Conservation (phyloP, 2,797 vertebrate species). For the Astyanax mexicanus region DNA sequence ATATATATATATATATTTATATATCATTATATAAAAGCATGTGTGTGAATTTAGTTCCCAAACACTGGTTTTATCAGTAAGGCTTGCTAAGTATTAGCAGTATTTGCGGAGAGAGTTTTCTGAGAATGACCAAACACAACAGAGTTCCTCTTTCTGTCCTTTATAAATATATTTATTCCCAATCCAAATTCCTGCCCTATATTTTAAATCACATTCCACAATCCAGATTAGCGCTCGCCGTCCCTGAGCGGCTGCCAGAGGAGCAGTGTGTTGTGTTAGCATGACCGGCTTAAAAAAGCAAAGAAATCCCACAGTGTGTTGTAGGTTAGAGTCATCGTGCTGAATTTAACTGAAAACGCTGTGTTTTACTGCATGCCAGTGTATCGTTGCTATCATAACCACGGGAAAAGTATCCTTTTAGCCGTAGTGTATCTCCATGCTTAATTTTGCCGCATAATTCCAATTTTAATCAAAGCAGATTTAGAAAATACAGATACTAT, state of each 20-base stretch:
- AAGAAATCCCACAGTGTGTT: neutral
- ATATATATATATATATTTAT: no score
- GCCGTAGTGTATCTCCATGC: no score
- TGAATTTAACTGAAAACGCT: neutral
- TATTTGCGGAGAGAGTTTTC: constrained; percentile 71
- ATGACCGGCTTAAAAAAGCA: neutral
- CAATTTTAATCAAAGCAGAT: no score
- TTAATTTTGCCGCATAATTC: no score
- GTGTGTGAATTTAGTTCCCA: constrained; percentile 39
- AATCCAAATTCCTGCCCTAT: constrained; percentile 28
- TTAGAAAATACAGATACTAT: no score
- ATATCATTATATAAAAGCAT: neutral
- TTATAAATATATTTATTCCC: constrained; percentile 61
- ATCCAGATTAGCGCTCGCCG: constrained; percentile 30
- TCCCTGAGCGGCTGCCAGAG: neutral
- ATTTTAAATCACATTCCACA: constrained; percentile 25
- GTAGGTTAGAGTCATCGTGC: neutral
- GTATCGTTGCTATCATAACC: no score
- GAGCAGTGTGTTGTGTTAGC: neutral
- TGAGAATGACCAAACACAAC: constrained; percentile 69
- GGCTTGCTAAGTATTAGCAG: constrained; percentile 69
- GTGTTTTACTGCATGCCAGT: no score
- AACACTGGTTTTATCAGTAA: constrained; percentile 50
- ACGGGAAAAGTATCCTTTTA: no score
- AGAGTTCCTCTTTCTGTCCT: constrained; percentile 70